phyloP scores from a whole-genome alignment of 1,140 invertebrate genomes.

The Trichomalopsis sarcophagae region DNA sequence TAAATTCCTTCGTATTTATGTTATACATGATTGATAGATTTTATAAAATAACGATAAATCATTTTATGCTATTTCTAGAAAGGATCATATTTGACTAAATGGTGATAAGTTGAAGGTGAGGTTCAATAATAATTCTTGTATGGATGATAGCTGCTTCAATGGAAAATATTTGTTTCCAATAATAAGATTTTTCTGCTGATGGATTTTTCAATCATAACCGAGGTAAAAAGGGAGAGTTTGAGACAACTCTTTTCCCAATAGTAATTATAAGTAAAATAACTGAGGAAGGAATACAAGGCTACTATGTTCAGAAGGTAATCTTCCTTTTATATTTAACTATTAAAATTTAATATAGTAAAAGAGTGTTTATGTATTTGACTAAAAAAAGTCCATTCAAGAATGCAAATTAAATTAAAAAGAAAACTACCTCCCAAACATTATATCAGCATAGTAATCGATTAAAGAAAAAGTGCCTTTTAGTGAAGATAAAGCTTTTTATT shows the following conservation, averaged over 20 bases:
- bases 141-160: slow-evolving; percentile 35
- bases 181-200: slow-evolving; percentile 28
- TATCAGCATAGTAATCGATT: slow-evolving; percentile 75
- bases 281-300: slow-evolving; percentile 74
- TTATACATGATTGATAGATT: background rate
- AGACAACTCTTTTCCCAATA: slow-evolving; percentile 30
- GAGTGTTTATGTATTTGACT: background rate
- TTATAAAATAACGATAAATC: slow-evolving; percentile 55
- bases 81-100: slow-evolving; percentile 31
- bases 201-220: slow-evolving; percentile 23
- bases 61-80: slow-evolving; percentile 70
- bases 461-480: slow-evolving; percentile 72
- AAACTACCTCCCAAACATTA: slow-evolving; percentile 82
- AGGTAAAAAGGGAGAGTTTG: slow-evolving; percentile 32
- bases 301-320: slow-evolving; percentile 72
- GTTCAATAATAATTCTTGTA: slow-evolving; percentile 35
- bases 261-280: slow-evolving; percentile 45
- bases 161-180: slow-evolving; percentile 16
- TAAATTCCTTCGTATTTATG: background rate
- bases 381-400: background rate
- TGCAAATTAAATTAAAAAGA: slow-evolving; percentile 68
- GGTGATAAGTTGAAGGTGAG: slow-evolving; percentile 30
- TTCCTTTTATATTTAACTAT: slow-evolving; percentile 59
- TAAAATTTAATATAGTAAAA: slow-evolving; percentile 18
- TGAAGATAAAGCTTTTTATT: slow-evolving; percentile 73